Evolutionary conservation across 2,113 vertebrate genomes (phyloP).

Genomic region (Nycticorax nycticorax): DNA sequence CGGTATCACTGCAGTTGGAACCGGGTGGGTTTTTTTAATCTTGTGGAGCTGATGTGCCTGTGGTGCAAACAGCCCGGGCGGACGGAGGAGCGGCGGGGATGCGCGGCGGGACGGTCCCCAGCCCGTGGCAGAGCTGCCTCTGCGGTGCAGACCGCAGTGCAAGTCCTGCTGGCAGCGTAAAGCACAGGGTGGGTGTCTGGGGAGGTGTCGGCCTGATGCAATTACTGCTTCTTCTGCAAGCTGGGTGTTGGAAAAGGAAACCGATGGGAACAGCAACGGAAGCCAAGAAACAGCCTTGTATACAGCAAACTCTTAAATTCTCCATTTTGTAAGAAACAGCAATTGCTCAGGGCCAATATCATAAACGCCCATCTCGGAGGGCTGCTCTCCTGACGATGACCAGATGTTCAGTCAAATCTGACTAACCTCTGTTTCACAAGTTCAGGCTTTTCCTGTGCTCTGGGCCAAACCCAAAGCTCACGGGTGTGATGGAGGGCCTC

Average conservation of each 20-base stretch:
- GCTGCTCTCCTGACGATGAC: background rate
- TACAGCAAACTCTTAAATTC: background rate
- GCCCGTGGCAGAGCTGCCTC: background rate
- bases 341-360: background rate
- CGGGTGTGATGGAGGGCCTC: background rate
- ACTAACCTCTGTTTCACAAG: conserved; percentile 27
- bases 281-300: background rate
- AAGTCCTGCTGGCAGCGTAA: background rate
- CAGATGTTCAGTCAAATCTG: conserved; percentile 51
- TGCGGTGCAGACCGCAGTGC: background rate
- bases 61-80: accelerated
- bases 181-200: accelerated
- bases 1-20: background rate
- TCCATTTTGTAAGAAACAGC: background rate
- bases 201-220: background rate
- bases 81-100: background rate
- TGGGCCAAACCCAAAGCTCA: background rate
- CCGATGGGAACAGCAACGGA: background rate
- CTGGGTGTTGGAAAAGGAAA: background rate
- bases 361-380: background rate
- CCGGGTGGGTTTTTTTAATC: background rate
- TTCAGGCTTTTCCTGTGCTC: conserved; percentile 19
- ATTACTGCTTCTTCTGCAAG: background rate
- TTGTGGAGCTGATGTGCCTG: background rate
- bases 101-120: accelerated